Evolutionary conservation across 2,888 invertebrate genomes (phyloP), one percentile per base, ranked within the genome.

Genomic region (Epicampocera succincta): DNA sequence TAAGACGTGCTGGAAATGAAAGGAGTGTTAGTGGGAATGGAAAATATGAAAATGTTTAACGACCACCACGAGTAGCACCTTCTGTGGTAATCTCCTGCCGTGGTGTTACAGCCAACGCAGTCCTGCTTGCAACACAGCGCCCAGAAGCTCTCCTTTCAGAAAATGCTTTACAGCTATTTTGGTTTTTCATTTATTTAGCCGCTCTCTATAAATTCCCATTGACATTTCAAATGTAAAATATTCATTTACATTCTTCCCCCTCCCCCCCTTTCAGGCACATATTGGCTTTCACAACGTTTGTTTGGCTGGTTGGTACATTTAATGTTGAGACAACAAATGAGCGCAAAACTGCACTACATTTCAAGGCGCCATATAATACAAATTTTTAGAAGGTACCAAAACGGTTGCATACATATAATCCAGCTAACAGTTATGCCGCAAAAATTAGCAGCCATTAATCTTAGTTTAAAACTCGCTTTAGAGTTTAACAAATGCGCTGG

Each of bases 141-240:
- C 42, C 19, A 19, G 13, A 17, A 12, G 4, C 12, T 33, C 44
- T 13, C 17, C 12, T 50, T 54, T n/a, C 4, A 50, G 1, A 13
- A 21, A 54, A 40, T 65, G 19, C 40, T 25, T 3, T 8, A 33
- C 8, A 33, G 29, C n/a, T 29, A 17, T 50, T 9, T 50, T 42
- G 40, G 11, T 17, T 6, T 19, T 15, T 72, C 19, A 46, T 50
- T 75, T 66, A 56, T 61, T 42, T 40, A 54, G 71, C 76, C 81
- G 72, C 76, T 63, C 68, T 69, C 52, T 40, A 77, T 81, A 81
- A 74, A 81, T 81, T 77, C 56, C 17, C 65, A 77, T 74, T 81
- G 81, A 77, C 81, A 81, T 81, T 77, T 73, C 73, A 56, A 74
- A 81, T 74, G 69, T 38, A 72, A 80, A 76, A 80, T 72, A 72